Conservation (phyloP, 30 jellyfish, hydroid and myxozoan genomes). For the Pseudorhiza aurosa region DNA sequence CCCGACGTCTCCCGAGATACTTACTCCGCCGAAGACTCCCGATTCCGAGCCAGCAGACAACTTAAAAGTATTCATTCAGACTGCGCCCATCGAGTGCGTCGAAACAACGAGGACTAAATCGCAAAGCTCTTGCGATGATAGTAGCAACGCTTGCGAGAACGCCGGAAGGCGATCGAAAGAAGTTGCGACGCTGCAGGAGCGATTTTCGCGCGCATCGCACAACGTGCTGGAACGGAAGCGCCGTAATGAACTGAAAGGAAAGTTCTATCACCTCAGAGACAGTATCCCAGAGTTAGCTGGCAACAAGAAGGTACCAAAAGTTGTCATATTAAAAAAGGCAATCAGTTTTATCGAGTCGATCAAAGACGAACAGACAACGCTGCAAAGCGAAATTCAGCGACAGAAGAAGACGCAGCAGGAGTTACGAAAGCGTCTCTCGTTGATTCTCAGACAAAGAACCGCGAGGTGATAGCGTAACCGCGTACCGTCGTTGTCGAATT, state of each 20-base stretch:
- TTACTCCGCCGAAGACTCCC: constrained; percentile 74
- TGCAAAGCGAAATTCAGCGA: constrained; percentile 41
- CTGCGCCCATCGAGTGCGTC: constrained; percentile 14
- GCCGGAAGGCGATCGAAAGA: constrained; percentile 8
- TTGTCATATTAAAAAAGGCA: constrained; percentile 83
- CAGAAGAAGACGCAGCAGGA: constrained; percentile 56
- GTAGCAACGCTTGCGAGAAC: constrained; percentile 6
- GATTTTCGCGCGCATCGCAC: constrained; percentile 88
- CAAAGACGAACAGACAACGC: constrained; percentile 24
- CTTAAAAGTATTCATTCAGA: constrained; percentile 1
- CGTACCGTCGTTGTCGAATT: not conserved
- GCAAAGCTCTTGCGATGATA: not conserved
- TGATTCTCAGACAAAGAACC: constrained; percentile 11
- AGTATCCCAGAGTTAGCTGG: constrained; percentile 79
- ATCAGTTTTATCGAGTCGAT: constrained; percentile 38
- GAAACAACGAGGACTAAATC: constrained; percentile 16
- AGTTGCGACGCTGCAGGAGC: constrained; percentile 15
- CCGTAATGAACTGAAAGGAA: constrained; percentile 90
- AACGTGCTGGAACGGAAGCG: constrained; percentile 94
- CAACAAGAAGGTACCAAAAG: constrained; percentile 89
- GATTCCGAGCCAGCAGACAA: constrained; percentile 48
- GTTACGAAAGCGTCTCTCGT: constrained; percentile 51
- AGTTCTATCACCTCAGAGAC: constrained; percentile 83
- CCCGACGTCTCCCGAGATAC: constrained; percentile 36
- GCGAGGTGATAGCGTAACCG: not conserved